Percentiles rank a stretch among this genome's conserved stretches.
Conservation (phyloP, 2,797 vertebrate species). For the Alcedo quadribrachys region DNA sequence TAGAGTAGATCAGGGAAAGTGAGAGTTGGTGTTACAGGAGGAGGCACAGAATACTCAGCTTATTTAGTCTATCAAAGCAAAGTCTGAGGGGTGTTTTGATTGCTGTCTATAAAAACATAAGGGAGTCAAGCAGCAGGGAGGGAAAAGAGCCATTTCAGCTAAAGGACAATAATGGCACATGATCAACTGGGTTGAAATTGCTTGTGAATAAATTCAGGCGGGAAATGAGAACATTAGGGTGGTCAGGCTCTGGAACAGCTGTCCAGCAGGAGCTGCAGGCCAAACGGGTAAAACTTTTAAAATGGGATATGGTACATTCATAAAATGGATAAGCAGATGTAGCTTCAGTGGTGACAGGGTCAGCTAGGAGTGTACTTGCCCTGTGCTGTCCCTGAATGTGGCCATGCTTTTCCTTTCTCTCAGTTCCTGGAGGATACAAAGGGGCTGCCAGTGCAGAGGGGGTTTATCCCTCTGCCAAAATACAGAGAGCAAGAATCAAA, state of each 20-base stretch:
- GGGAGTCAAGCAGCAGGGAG: not conserved
- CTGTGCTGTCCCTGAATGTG: not conserved
- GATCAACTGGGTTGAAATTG: not conserved
- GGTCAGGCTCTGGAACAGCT: not conserved
- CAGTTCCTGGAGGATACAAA: not conserved
- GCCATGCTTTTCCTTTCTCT: not conserved
- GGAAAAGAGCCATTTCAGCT: not conserved
- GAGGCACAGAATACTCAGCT: not conserved
- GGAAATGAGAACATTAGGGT: not conserved
- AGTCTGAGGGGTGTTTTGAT: not conserved
- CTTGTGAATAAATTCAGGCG: constrained; percentile 7
- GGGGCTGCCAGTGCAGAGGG: not conserved
- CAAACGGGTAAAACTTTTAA: not conserved
- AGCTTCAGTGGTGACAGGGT: not conserved
- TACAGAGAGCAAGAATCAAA: not conserved
- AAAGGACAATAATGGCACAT: not conserved
- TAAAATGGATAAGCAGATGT: not conserved
- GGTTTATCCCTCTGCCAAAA: not conserved
- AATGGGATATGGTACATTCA: not conserved
- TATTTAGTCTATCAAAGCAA: not conserved
- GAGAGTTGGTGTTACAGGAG: not conserved
- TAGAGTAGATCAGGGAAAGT: not conserved
- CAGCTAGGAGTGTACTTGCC: not conserved
- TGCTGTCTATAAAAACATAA: not conserved
- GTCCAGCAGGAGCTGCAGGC: not conserved